A percentile compares a stretch with the other conserved stretches of the same genome.
Conservation (phyloP, 2,888 invertebrate species). For the Cheilosia vernalis region DNA sequence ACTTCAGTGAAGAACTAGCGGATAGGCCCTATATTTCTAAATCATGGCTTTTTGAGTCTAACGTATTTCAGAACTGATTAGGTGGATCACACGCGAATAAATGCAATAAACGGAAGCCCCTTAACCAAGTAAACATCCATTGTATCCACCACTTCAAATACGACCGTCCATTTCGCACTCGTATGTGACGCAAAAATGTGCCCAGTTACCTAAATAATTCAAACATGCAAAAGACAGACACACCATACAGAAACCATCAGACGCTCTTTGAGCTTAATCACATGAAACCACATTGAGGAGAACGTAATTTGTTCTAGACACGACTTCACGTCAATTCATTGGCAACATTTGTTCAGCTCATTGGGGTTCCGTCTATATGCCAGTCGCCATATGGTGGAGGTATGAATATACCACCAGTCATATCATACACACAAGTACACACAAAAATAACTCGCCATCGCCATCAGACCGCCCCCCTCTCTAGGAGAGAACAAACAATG, state of each 20-base stretch:
- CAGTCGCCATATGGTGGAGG: constrained; percentile 3
- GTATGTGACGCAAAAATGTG: too few species aligned
- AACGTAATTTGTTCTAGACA: constrained; percentile 34
- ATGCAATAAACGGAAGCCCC: too few species aligned
- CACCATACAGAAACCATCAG: constrained; percentile 2
- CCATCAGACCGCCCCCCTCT: too few species aligned
- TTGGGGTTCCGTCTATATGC: neutral
- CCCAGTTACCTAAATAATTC: too few species aligned
- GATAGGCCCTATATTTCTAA: too few species aligned
- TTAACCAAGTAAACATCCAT: too few species aligned
- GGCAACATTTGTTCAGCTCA: constrained; percentile 5
- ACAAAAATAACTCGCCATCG: neutral
- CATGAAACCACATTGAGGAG: constrained; percentile 16
- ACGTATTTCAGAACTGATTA: too few species aligned
- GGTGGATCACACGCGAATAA: too few species aligned
- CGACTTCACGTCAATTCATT: constrained; percentile 39
- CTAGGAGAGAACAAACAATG: constrained; percentile 5
- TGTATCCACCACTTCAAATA: too few species aligned
- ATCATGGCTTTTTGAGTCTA: too few species aligned
- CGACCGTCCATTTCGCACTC: too few species aligned
- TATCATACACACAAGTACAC: neutral
- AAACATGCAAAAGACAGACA: neutral
- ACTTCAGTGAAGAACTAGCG: too few species aligned
- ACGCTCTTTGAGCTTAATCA: constrained; percentile 24
- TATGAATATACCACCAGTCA: neutral